phyloP scores from a whole-genome alignment of 2,797 vertebrate genomes.

The Cygnus olor region DNA sequence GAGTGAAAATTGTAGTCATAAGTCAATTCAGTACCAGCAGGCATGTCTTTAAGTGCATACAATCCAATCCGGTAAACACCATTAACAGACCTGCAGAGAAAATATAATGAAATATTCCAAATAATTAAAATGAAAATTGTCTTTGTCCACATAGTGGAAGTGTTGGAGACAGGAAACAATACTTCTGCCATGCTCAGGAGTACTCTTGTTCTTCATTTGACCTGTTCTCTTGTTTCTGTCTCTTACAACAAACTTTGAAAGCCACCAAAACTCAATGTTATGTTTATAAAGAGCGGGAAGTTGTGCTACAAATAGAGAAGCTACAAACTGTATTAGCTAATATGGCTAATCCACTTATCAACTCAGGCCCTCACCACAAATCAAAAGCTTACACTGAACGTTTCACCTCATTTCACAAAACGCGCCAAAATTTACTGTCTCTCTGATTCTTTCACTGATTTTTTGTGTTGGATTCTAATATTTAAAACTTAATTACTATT shows the following conservation, averaged over 20 bases:
- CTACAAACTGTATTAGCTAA: neutral
- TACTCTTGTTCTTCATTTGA: neutral
- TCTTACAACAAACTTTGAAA: neutral
- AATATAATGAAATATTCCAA: neutral
- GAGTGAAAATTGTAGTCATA: conserved; percentile 99
- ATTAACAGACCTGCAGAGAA: conserved; percentile 90
- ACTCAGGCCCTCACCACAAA: neutral
- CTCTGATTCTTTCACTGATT: neutral
- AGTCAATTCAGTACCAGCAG: conserved; percentile 91
- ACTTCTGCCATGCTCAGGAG: neutral
- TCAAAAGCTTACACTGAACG: neutral
- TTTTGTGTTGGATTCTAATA: neutral
- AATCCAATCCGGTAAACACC: conserved; percentile 95
- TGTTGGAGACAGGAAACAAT: neutral
- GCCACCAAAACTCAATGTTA: too few species aligned
- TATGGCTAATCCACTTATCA: neutral
- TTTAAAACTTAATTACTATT: neutral
- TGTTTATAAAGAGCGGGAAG: neutral
- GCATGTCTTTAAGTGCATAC: conserved; percentile 94
- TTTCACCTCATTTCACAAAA: neutral
- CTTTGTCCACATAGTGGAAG: neutral
- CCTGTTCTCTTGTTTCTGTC: neutral
- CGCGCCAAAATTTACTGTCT: neutral
- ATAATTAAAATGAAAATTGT: neutral
- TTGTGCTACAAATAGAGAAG: neutral